These are phyloP conservation scores for Enteromius radiatus DNA, from an alignment of 2,797 vertebrate genomes.

Conservation along the genomic window DNA sequence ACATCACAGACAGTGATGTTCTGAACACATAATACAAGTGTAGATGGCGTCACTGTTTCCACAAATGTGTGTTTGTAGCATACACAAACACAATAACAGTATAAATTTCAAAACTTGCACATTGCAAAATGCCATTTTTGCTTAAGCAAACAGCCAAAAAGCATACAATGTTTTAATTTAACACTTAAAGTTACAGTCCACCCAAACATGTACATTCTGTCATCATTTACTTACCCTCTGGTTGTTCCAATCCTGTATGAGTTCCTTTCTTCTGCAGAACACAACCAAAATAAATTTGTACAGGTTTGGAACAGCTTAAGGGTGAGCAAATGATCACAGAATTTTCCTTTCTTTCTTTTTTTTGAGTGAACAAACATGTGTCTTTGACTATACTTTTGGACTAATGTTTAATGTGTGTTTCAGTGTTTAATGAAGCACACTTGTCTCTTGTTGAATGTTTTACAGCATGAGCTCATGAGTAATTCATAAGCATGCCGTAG, in stretches of 20 bases:
- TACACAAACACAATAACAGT: background rate
- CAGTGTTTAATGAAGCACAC: background rate
- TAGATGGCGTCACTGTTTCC: background rate
- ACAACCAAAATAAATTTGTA: background rate
- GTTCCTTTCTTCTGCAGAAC: background rate
- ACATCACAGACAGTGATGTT: background rate
- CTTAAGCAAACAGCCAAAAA: background rate
- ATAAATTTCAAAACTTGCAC: background rate
- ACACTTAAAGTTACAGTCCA: background rate
- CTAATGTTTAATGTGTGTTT: slow-evolving; percentile 5
- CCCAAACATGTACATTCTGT: background rate
- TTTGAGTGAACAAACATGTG: background rate
- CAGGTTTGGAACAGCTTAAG: background rate
- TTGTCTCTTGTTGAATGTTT: background rate
- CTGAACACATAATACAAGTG: background rate
- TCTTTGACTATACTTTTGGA: background rate
- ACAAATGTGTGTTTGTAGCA: background rate
- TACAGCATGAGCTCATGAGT: slow-evolving; percentile 24
- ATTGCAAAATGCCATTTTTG: background rate
- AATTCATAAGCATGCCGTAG: background rate
- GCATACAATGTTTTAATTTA: background rate
- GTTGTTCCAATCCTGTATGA: background rate
- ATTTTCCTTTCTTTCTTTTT: background rate
- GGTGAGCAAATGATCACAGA: background rate
- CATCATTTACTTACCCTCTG: background rate